Evolutionary conservation across 1,140 invertebrate species (phyloP).

Genomic region (Pissodes strobi): DNA sequence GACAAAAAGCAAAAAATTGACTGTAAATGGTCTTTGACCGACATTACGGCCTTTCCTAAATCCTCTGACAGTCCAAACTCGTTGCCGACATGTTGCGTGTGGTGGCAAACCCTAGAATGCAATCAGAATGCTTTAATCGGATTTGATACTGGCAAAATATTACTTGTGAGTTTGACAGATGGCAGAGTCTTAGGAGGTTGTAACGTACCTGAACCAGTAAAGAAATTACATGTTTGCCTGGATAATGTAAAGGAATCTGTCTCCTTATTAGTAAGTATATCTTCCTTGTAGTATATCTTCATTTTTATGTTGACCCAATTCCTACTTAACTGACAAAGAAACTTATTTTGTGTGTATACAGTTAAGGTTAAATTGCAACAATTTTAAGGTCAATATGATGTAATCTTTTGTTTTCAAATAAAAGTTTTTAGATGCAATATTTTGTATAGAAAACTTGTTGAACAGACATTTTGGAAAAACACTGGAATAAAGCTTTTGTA

Average conservation of each 20-base stretch:
- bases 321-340: too few species aligned
- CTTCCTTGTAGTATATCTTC: slow-evolving; percentile 18
- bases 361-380: too few species aligned
- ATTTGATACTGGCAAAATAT: slow-evolving; percentile 71
- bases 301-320: too few species aligned
- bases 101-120: slow-evolving; percentile 72
- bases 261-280: slow-evolving; percentile 67
- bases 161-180: slow-evolving; percentile 71
- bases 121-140: slow-evolving; percentile 71
- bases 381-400: too few species aligned
- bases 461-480: too few species aligned
- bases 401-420: too few species aligned
- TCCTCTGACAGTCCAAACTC: slow-evolving; percentile 59
- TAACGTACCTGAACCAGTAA: slow-evolving; percentile 65
- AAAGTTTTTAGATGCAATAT: too few species aligned
- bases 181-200: slow-evolving; percentile 69
- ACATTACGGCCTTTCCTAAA: slow-evolving; percentile 61
- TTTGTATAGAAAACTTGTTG: too few species aligned
- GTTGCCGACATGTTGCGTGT: slow-evolving; percentile 63
- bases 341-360: too few species aligned
- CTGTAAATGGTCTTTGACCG: slow-evolving; percentile 63
- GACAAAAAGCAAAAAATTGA: slow-evolving; percentile 60
- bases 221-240: slow-evolving; percentile 66
- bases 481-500: too few species aligned
- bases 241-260: slow-evolving; percentile 70